A percentile compares a stretch with the other conserved stretches of the same genome.
These are phyloP conservation scores for Caenorhabditis plicata DNA, from an alignment of 2,888 invertebrate genomes.

Conservation along the genomic window DNA sequence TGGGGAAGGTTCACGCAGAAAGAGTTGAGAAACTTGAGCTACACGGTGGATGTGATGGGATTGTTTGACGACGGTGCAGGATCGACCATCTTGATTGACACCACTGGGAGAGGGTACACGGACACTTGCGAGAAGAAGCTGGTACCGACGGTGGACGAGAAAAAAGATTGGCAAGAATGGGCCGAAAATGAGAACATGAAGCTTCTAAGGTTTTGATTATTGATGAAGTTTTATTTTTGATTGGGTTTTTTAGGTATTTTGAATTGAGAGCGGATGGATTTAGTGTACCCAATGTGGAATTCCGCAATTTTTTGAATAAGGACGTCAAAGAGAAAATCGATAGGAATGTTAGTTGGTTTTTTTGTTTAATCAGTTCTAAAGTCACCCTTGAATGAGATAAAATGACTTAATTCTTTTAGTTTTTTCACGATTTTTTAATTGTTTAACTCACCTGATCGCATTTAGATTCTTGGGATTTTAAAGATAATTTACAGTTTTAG, in stretches of 20 bases:
- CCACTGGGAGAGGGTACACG: conserved; percentile 21
- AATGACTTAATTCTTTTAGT: background rate
- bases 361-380: background rate
- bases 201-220: conserved; percentile 9
- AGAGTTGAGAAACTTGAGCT: conserved; percentile 7
- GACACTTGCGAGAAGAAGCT: conserved; percentile 37
- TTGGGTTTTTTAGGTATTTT: conserved; percentile 27
- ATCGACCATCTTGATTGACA: conserved; percentile 25
- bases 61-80: conserved; percentile 33
- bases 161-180: conserved; percentile 24
- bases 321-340: conserved; percentile 14
- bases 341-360: conserved; percentile 3
- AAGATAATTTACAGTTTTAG: no score
- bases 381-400: background rate
- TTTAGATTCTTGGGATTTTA: no score
- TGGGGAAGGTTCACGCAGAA: conserved; percentile 26
- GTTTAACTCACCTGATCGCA: background rate
- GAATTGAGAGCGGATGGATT: conserved; percentile 30
- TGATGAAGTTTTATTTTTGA: background rate
- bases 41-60: conserved; percentile 31
- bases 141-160: conserved; percentile 9
- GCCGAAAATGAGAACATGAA: conserved; percentile 10
- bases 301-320: conserved; percentile 29
- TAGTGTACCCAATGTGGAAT: conserved; percentile 10
- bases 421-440: background rate